A percentile compares a stretch with the other conserved stretches of the same genome.
phyloP scores from a whole-genome alignment of 2,113 vertebrate genomes.

The Poicephalus gulielmi region DNA sequence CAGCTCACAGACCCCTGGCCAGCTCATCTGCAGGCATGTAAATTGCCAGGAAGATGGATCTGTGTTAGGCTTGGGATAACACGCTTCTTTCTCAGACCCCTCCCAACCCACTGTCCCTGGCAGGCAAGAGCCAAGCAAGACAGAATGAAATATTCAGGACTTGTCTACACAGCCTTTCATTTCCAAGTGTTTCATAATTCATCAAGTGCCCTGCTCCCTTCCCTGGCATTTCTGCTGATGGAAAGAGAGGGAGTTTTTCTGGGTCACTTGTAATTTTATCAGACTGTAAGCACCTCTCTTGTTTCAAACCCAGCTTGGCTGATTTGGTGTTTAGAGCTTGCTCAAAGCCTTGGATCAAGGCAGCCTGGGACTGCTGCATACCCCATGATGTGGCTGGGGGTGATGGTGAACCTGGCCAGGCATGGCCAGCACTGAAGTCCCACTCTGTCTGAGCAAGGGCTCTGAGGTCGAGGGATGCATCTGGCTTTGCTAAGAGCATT shows the following conservation, averaged over 20 bases:
- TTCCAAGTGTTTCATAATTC: conserved; percentile 37
- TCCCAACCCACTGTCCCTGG: neutral
- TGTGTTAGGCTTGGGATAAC: neutral
- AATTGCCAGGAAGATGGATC: neutral
- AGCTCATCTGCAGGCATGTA: neutral
- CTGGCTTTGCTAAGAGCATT: neutral
- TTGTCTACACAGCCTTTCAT: neutral
- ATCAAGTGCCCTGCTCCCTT: neutral
- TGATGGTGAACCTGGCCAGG: rapidly evolving
- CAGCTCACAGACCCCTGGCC: rapidly evolving
- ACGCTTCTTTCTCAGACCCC: neutral
- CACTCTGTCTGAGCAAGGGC: neutral
- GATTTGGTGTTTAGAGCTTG: rapidly evolving
- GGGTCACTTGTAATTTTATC: conserved; percentile 17
- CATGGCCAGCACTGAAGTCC: too few relatives aligned
- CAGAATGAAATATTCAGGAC: conserved; percentile 44
- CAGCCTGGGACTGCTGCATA: neutral
- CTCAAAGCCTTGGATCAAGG: neutral
- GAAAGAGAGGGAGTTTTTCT: conserved; percentile 39
- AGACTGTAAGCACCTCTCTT: neutral
- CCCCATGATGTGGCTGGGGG: neutral
- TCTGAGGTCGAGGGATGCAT: neutral
- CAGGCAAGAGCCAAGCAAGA: neutral
- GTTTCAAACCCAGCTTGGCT: neutral
- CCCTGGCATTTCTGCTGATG: neutral